Evolutionary conservation across 2,888 invertebrate species (phyloP), one percentile per base, ranked within the genome.

Genomic region (Perithous albicinctus): DNA sequence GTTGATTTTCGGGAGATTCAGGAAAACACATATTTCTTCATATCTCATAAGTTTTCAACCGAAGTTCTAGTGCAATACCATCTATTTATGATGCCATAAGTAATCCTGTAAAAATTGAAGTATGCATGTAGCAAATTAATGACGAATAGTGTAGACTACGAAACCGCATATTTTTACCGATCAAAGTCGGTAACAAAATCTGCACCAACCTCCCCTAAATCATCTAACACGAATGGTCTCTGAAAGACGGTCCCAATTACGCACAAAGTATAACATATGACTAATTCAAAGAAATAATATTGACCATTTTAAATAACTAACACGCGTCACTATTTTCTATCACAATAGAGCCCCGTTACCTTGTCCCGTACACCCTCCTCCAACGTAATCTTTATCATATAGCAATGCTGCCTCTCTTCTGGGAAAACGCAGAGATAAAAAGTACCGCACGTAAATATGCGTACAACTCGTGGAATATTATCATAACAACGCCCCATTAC

Each of bases 401-500:
- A 48, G 48, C 18, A n/a, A n/a, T 10, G 41, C 18, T 41, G 18
- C 12, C 29, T n/a, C n/a, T n/a, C n/a, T n/a, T n/a, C n/a, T 15
- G 54, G 18, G 56, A 56, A 56, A 72, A 51, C 43, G n/a, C 29
- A 23, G 7, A 72, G 38, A 38, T 38, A 72, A 35, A 78, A 12
- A 18, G 18, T n/a, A n/a, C 6, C 43, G 63, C 54, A 26, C 29
- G 29, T 48, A 18, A 38, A 61, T 61, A 54, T 43, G 12, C 29
- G 10, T 8, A 23, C 8, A 26, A 46, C 35, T 18, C 64, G 59
- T 63, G 69, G 20, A n/a, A 35, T 23, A 75, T 78, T 67, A 74
- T 81, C 77, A 51, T 48, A 78, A 74, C 51, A 73, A 81, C 81
- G 81, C 81, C 81, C 81, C 67, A n/a, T 69, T 77, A 69, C 56